Conservation (phyloP, 2,888 invertebrate genomes). For the Eueremaeus valkanovi region DNA sequence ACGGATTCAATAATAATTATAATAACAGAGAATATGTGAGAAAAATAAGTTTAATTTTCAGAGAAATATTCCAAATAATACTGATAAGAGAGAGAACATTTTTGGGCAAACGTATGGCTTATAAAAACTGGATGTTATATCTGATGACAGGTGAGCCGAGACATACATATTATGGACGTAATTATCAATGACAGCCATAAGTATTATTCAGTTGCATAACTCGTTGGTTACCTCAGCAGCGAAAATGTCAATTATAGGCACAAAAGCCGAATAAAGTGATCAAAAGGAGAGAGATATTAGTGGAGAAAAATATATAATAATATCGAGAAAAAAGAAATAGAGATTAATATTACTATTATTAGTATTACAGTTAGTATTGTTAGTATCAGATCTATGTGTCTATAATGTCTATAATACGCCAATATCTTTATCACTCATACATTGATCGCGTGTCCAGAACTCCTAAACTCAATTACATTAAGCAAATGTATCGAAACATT, state of each 20-base stretch:
- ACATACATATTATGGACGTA: background rate
- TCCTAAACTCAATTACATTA: background rate
- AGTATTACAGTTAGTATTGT: background rate
- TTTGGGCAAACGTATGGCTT: too few species aligned
- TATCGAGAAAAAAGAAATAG: background rate
- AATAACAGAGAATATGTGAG: too few species aligned
- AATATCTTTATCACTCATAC: background rate
- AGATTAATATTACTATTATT: background rate
- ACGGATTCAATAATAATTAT: too few species aligned
- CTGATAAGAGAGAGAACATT: too few species aligned
- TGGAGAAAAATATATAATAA: too few species aligned
- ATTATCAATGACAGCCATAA: background rate
- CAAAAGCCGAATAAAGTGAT: too few species aligned
- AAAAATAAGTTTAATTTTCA: too few species aligned
- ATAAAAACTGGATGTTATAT: too few species aligned
- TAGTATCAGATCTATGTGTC: too few species aligned
- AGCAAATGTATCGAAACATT: background rate
- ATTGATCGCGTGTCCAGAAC: constrained; percentile 7
- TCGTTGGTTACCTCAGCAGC: background rate
- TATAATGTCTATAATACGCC: too few species aligned
- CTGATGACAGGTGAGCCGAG: background rate
- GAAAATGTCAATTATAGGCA: background rate
- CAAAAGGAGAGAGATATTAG: background rate
- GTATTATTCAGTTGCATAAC: background rate
- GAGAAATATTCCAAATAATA: too few species aligned